Evolutionary conservation across 1,140 invertebrate species (phyloP).

Genomic region (Hyles vespertilio): DNA sequence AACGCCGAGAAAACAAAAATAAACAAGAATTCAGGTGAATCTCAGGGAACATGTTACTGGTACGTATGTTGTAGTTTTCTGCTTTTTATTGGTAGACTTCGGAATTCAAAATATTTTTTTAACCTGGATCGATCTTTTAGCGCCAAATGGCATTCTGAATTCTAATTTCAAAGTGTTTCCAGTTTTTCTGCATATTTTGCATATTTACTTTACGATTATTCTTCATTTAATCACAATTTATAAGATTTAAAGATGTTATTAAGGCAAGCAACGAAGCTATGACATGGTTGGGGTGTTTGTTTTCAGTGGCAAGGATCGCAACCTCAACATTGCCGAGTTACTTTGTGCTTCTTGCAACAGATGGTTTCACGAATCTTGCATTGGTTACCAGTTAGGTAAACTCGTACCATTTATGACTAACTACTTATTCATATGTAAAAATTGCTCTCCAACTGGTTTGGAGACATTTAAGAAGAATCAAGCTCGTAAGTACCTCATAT

Average conservation of each 20-base stretch:
- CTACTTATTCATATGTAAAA: slow-evolving; percentile 97
- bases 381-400: slow-evolving; percentile 92
- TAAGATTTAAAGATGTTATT: not conserved
- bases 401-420: slow-evolving; percentile 96
- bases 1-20: slow-evolving; percentile 52
- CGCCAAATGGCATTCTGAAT: not conserved
- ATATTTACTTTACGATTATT: not conserved
- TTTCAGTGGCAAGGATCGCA: slow-evolving; percentile 92
- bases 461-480: slow-evolving; percentile 94
- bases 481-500: slow-evolving; percentile 83
- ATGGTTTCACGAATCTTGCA: slow-evolving; percentile 96
- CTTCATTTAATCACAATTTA: not conserved
- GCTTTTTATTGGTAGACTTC: not conserved
- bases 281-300: slow-evolving; percentile 3
- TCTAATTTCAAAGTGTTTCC: not conserved
- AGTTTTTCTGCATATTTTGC: not conserved
- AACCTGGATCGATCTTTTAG: slow-evolving; percentile 13
- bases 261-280: no score
- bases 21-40: slow-evolving; percentile 46
- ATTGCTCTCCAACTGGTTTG: slow-evolving; percentile 92
- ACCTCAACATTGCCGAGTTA: slow-evolving; percentile 92
- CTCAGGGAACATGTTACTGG: slow-evolving; percentile 62
- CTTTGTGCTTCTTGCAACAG: slow-evolving; percentile 91
- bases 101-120: slow-evolving; percentile 2
- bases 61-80: slow-evolving; percentile 22